A percentile compares a stretch with the other conserved stretches of the same genome.
Conservation (phyloP, 2,113 vertebrate genomes). For the Brachypodius melanocephalos region DNA sequence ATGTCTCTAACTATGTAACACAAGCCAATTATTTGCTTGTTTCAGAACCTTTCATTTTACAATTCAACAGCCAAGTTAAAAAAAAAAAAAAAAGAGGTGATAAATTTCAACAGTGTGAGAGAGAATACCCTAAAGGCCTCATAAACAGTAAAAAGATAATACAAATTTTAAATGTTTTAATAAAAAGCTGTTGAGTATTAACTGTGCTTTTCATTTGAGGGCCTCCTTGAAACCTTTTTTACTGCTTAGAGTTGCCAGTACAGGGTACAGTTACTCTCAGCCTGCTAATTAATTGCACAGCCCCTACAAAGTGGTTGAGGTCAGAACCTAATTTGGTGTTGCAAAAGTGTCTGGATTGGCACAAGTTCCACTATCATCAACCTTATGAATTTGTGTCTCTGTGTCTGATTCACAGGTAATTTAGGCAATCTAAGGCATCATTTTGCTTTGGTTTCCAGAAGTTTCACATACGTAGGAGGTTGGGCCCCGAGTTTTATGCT, state of each 20-base stretch:
- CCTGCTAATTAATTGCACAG: neutral
- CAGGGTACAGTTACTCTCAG: neutral
- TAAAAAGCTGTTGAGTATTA: conserved; percentile 25
- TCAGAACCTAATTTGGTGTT: neutral
- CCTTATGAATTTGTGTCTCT: neutral
- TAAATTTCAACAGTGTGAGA: neutral
- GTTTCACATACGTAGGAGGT: rapidly evolving
- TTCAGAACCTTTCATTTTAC: neutral
- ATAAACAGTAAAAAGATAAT: neutral
- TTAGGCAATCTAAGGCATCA: neutral
- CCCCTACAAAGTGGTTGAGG: neutral
- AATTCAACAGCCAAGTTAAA: neutral
- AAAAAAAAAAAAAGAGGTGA: neutral
- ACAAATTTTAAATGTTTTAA: neutral
- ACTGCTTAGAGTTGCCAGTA: neutral
- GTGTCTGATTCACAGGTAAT: neutral
- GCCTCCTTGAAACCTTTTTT: neutral
- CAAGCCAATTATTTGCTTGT: neutral
- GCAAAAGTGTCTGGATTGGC: neutral
- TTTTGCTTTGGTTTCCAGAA: neutral
- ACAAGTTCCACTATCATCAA: neutral
- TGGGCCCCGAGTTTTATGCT: neutral
- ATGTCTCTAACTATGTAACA: neutral
- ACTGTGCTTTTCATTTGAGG: neutral
- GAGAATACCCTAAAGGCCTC: neutral